A percentile compares a stretch with the other conserved stretches of the same genome.
phyloP scores from a whole-genome alignment of 2,888 invertebrate species.

The Drosophila pseudotakahashii region DNA sequence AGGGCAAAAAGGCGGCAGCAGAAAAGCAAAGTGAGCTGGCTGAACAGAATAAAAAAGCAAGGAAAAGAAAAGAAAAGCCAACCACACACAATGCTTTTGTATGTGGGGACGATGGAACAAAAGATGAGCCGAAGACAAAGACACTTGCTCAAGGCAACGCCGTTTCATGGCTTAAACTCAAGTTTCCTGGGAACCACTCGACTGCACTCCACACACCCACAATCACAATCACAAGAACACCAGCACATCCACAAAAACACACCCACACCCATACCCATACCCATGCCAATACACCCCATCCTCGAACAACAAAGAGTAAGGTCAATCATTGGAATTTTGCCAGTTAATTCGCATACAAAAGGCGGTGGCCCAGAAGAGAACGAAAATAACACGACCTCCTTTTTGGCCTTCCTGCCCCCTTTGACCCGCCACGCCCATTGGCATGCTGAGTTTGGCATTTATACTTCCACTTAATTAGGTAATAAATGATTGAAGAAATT shows the following conservation, averaged over 20 bases:
- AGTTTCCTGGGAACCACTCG: conserved; percentile 49
- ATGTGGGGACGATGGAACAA: conserved; percentile 59
- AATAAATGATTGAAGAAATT: conserved; percentile 85
- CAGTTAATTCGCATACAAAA: conserved; percentile 76
- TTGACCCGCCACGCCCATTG: conserved; percentile 54
- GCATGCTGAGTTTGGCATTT: conserved; percentile 73
- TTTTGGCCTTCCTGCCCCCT: conserved; percentile 17
- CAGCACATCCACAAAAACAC: conserved; percentile 14
- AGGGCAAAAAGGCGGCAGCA: conserved; percentile 43
- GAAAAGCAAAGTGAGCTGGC: conserved; percentile 27
- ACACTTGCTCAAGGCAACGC: conserved; percentile 69
- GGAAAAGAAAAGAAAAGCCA: conserved; percentile 37
- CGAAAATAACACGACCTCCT: conserved; percentile 41
- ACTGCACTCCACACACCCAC: conserved; percentile 49
- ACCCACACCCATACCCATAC: conserved; percentile 8
- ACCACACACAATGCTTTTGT: conserved; percentile 63
- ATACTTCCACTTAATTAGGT: conserved; percentile 84
- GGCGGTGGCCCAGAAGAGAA: conserved; percentile 47
- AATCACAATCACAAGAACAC: background rate
- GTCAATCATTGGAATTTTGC: conserved; percentile 78
- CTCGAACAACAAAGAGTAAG: conserved; percentile 56
- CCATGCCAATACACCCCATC: conserved; percentile 29
- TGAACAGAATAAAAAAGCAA: background rate
- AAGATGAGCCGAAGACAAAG: conserved; percentile 74
- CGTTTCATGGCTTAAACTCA: conserved; percentile 58